Evolutionary conservation across 2,113 vertebrate species (phyloP).

Genomic region (Chitala chitala): DNA sequence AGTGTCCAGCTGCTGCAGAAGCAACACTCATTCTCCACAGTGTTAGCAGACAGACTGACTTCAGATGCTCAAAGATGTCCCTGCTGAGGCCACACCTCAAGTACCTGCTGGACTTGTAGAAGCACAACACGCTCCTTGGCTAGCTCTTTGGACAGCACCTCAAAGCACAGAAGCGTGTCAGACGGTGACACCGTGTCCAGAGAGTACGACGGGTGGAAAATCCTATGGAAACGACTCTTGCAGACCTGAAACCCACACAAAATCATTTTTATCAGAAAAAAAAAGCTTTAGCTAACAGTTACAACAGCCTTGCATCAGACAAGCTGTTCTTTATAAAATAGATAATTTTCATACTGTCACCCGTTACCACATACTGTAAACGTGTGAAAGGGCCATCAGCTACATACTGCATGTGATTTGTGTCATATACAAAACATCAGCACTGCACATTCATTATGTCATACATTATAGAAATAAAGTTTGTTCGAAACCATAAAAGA

Average conservation of each 20-base stretch:
- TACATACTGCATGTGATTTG: too few relatives aligned
- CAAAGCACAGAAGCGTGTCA: constrained; percentile 87
- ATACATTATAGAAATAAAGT: too few relatives aligned
- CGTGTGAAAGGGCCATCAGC: too few relatives aligned
- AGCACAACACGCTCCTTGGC: constrained; percentile 87
- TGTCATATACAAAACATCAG: too few relatives aligned
- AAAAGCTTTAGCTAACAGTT: too few relatives aligned
- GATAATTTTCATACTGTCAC: neutral
- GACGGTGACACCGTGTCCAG: constrained; percentile 79
- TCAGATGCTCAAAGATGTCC: neutral
- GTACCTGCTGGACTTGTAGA: constrained; percentile 88
- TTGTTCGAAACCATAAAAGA: too few relatives aligned
- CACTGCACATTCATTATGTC: too few relatives aligned
- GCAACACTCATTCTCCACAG: neutral
- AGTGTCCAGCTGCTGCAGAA: neutral
- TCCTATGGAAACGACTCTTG: constrained; percentile 81
- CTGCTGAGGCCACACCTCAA: neutral
- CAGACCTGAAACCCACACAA: constrained; percentile 63
- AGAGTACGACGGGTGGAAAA: constrained; percentile 78
- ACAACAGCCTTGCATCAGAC: neutral
- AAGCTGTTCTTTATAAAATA: neutral
- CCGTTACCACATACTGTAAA: too few relatives aligned
- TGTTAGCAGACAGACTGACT: neutral
- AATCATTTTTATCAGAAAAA: neutral
- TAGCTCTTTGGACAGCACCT: constrained; percentile 85